Conservation (phyloP, 2,888 invertebrate species). For the Sesamia inferens region DNA sequence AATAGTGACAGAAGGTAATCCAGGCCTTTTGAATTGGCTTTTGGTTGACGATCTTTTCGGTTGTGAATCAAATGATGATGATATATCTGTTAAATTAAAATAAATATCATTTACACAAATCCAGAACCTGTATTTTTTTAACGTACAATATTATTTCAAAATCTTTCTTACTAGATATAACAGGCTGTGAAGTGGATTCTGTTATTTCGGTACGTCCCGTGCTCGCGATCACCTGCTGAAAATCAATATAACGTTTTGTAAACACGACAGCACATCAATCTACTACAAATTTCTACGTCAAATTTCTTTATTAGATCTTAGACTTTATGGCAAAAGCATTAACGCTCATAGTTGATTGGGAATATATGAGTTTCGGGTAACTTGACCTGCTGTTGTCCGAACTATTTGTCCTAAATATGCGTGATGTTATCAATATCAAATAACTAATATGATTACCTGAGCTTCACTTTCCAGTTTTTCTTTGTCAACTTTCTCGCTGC, state of each 20-base stretch:
- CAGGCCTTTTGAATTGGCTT: conserved; percentile 82
- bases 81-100: conserved; percentile 72
- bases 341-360: too few species aligned
- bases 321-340: too few species aligned
- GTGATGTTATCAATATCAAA: neutral
- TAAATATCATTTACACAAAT: conserved; percentile 1
- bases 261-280: too few species aligned
- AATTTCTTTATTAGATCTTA: too few species aligned
- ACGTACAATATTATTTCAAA: neutral
- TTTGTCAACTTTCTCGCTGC: conserved; percentile 91
- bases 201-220: conserved; percentile 84
- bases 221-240: conserved; percentile 76
- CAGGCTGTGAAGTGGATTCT: conserved; percentile 85
- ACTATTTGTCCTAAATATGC: too few species aligned
- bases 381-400: too few species aligned
- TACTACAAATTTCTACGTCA: too few species aligned
- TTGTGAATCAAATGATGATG: conserved; percentile 82
- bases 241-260: neutral
- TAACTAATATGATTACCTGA: conserved; percentile 70
- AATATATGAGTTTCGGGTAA: too few species aligned
- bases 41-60: conserved; percentile 84
- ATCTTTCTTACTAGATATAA: conserved; percentile 81
- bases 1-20: conserved; percentile 80
- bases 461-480: conserved; percentile 84
- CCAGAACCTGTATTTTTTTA: neutral